Base-by-base conservation (phyloP, 2,888 invertebrate species). In the Camptogramma bilineatum region DNA sequence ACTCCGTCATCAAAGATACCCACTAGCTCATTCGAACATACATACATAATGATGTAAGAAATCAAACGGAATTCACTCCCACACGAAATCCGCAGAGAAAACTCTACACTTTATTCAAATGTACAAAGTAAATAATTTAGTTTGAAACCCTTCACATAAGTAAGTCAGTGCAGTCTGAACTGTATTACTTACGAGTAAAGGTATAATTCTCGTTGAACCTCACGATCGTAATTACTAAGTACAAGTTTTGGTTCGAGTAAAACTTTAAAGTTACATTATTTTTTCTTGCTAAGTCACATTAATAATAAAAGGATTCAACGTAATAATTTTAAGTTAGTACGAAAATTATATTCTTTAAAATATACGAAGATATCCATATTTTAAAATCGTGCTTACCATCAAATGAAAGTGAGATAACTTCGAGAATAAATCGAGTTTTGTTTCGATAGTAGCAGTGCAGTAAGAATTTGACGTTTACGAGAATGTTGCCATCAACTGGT, bases 401-500 rank as follows among this genome's bases (percentile, higher is more conserved):
- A 28, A 28, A 7, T 8, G 28, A 28, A 28, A 28, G 28, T 28
- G 2, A 4, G 28, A 7, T 28, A 7, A 8, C 28, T 28, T 28
- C 28, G 28, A 28, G 5, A 28, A 8, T 7, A 7, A 28, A 28
- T 28, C 28, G 28, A 28, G 28, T 28, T 28, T 24, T 28, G 28
- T 3, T 28, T 8, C 28, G 7, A 28, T 28, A 5, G 73, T 73
- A 68, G 63, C 46, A 57, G 62, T 46, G 28, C 5, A 55, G 58
- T 60, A 52, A 53, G 57, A 19, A 48, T 62, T 71, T 78, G 80
- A 78, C 78, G 73, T 78, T 77, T 69, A 53, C 42, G 21, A 57
- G 52, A 73, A 70, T 80, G 81, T 79, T 82, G 77, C 82, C 76
- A 68, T 51, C 10, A 3, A 31, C 24, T 9, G 4, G 5, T 13